Base-by-base conservation (phyloP, 2,797 vertebrate genomes). In the Martes flavigula region DNA sequence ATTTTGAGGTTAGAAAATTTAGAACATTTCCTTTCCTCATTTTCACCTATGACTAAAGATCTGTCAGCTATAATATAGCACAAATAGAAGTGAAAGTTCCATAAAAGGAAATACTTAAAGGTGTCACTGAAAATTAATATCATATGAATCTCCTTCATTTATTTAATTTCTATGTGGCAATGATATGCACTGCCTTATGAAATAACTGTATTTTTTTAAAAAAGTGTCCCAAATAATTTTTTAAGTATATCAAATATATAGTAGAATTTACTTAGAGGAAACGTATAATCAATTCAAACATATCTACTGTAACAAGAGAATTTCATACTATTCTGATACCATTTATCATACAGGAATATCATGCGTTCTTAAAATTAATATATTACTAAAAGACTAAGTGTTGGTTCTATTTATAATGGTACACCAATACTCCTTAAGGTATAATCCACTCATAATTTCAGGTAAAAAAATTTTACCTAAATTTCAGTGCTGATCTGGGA, bases 101-200 rank as follows among this genome's bases (percentile, higher is more conserved):
- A 96, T 94, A 88, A 94, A 93, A 96, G 77, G 43, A 94, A 96
- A 94, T 93, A 93, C 87, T 97, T 90, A 90, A 94, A 88, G 68
- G 30, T 94, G 46, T 66, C 68, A 91, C 35, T 75, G 66, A 73
- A 97, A 92, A 92, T 81, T 90, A 95, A n/a, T 84, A 93, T 66
- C 75, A 84, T 27, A 75, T 73, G 35, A 79, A 89, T 93, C 75
- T 89, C 32, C 86, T 81, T 56, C 58, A 85, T 87, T 4, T 73
- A 62, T 73, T 62, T 79, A 78, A 84, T 58, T 91, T 94, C 21
- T 87, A 13, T 40, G 8, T 56, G 73, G 30, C 5, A 89, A 56
- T 86, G 64, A 12, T 88, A 92, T 84, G 60, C 27, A 84, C 7
- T 93, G 23, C 20, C 25, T 58, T 85, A 11, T 68, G n/a, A 38